Evolutionary conservation across 2,888 invertebrate genomes (phyloP).

Genomic region (Trilocha varians): DNA sequence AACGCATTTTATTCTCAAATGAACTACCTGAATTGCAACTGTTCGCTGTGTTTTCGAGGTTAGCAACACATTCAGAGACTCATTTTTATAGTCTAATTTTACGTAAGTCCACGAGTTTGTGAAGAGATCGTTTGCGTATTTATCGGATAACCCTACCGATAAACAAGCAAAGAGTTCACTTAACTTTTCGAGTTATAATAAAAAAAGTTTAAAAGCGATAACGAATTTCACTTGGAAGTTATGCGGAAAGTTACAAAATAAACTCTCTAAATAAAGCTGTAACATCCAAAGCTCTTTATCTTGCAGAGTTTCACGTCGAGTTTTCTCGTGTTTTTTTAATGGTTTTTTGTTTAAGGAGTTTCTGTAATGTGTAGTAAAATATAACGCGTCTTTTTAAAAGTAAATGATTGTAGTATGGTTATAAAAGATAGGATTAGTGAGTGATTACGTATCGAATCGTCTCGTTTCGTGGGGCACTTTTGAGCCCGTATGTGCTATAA

Average conservation of each 20-base stretch:
- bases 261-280: background rate
- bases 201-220: slow-evolving; percentile 1
- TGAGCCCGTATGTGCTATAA: no score
- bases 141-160: slow-evolving; percentile 6
- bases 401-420: no score
- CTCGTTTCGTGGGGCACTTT: no score
- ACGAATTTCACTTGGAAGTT: slow-evolving; percentile 4
- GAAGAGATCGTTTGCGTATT: background rate
- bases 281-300: background rate
- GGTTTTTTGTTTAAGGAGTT: background rate
- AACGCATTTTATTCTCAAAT: background rate
- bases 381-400: no score
- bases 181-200: background rate
- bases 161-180: background rate
- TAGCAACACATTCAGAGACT: background rate
- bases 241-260: slow-evolving; percentile 4
- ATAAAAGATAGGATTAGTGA: no score
- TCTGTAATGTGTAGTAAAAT: no score
- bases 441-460: no score
- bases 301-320: background rate
- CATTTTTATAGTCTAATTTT: background rate
- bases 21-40: no score
- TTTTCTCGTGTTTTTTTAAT: background rate
- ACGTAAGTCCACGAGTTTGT: background rate
- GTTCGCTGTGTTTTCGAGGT: no score